Conservation (phyloP, 2,888 invertebrate genomes). For the Tenthredo livida region DNA sequence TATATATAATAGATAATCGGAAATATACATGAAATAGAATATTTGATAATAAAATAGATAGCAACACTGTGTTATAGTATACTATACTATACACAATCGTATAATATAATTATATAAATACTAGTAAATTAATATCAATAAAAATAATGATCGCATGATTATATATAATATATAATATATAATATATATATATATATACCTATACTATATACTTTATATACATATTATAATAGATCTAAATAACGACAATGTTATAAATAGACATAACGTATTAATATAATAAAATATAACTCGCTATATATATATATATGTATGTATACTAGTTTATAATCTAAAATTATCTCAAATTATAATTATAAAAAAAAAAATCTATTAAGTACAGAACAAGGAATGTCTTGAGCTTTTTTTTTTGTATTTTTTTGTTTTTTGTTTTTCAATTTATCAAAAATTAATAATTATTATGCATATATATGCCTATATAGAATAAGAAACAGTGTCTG, state of each 20-base stretch:
- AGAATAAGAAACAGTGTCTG: neutral
- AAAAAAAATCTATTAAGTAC: conserved; percentile 73
- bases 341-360: conserved; percentile 56
- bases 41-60: conserved; percentile 3
- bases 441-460: neutral
- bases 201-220: neutral
- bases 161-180: neutral
- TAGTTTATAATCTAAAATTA: neutral
- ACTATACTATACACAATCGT: neutral
- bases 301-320: no score
- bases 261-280: neutral
- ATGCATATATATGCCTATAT: no score
- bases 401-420: no score
- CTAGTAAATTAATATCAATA: neutral
- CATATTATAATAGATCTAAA: neutral
- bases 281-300: neutral
- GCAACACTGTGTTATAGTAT: neutral
- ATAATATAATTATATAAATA: no score
- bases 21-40: neutral
- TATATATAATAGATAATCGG: neutral
- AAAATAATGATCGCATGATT: neutral
- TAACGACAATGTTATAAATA: neutral
- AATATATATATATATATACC: no score
- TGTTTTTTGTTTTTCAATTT: neutral
- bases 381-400: conserved; percentile 67